phyloP scores from a whole-genome alignment of 2,113 vertebrate species.

The Lagopus leucura region DNA sequence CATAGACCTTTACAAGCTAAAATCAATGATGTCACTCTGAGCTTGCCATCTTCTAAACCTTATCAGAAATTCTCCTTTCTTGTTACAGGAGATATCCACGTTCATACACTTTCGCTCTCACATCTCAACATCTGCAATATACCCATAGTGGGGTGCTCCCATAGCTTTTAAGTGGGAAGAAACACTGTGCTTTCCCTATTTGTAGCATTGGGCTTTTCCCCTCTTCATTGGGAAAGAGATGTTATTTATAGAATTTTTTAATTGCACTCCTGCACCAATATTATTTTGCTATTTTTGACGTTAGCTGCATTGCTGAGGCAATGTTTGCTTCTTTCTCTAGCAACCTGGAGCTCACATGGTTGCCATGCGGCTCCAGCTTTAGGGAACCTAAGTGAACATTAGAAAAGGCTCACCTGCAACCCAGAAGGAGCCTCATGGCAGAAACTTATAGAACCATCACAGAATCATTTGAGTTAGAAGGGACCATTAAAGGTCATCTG shows the following conservation, averaged over 20 bases:
- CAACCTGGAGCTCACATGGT: not conserved
- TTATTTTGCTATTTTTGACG: not conserved
- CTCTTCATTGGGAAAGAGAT: not conserved
- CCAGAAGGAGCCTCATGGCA: accelerated
- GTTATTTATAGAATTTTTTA: not conserved
- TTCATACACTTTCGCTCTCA: not conserved
- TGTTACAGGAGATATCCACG: not conserved
- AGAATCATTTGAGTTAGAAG: too few relatives aligned
- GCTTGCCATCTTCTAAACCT: not conserved
- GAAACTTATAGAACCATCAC: not conserved
- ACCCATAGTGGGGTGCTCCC: not conserved
- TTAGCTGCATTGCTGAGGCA: not conserved
- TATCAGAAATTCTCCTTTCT: not conserved
- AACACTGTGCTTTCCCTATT: not conserved
- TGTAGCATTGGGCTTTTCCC: not conserved
- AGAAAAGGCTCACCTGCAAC: not conserved
- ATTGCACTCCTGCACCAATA: not conserved
- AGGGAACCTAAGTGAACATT: not conserved
- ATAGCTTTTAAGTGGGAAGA: not conserved
- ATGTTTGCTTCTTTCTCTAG: not conserved
- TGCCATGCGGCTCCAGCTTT: not conserved
- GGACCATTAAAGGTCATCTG: too few relatives aligned
- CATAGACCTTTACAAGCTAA: not conserved
- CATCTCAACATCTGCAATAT: not conserved
- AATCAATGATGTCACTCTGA: not conserved